Base-by-base conservation (phyloP, 2,888 invertebrate species). In the Stenodema calcarata region DNA sequence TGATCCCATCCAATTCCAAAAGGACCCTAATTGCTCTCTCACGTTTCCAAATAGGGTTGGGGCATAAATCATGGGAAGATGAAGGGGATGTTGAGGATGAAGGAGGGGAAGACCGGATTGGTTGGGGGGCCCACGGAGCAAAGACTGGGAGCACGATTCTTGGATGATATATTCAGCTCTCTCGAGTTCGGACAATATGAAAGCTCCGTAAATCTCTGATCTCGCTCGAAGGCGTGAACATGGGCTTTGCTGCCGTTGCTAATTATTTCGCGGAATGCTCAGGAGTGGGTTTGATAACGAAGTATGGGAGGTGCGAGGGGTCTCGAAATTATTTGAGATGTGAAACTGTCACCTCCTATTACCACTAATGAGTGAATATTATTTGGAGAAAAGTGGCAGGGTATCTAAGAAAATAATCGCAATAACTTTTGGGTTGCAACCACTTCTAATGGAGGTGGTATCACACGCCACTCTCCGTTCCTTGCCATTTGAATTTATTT, bases 51-150 rank as follows among this genome's bases (percentile, higher is more conserved):
- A 73, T 73, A 73, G 73, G 73, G 73, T 73, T n/a, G 73, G 12
- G 18, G 73, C 73, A 73, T 73, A 73, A 73, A 73, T 73, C 73
- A 73, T 62, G 73, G 18, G 73, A 73, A 73, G 35, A 73, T 73
- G 73, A 73, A 73, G 73, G 35, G 73, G 35, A n/a, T 73, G 73
- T 73, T 16, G 73, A 16, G 3, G 30, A 16, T 30, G 73, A 35
- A 73, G 18, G 41, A 18, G 16, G 18, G 35, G 35, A 18, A 35
- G 35, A 16, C 16, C 1, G 35, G 18, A 18, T 54, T 28, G 73
- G 28, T n/a, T 1, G 54, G 18, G 23, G 30, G 73, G 30, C 30
- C 73, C 73, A 73, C 73, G 30, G 9, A n/a, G 73, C 35, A 73
- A 73, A 73, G 73, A 73, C 73, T 30, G 35, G 35, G 18, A 73